phyloP scores from a whole-genome alignment of 2,113 vertebrate genomes.

The Xiphophorus hellerii region DNA sequence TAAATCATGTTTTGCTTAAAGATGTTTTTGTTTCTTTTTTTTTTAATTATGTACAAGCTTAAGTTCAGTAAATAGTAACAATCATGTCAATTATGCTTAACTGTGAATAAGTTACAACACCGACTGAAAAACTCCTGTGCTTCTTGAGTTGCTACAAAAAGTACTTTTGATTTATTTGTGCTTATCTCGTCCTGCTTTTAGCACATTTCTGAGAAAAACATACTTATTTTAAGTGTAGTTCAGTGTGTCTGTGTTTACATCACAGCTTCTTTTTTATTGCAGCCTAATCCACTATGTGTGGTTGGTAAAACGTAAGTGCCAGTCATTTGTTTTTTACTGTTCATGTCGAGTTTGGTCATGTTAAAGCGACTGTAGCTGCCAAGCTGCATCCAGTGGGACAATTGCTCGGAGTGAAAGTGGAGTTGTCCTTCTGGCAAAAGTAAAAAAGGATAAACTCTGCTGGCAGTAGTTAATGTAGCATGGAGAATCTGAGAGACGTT shows the following conservation, averaged over 20 bases:
- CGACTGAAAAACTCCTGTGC: too few species aligned
- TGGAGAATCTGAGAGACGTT: slow-evolving; percentile 42
- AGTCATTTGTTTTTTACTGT: slow-evolving; percentile 1
- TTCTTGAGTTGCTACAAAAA: too few species aligned
- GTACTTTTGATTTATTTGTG: too few species aligned
- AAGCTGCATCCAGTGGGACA: slow-evolving; percentile 34
- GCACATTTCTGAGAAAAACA: too few species aligned
- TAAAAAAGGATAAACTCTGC: slow-evolving; percentile 24
- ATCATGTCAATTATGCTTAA: too few species aligned
- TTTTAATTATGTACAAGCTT: too few species aligned
- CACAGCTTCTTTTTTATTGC: slow-evolving; percentile 9
- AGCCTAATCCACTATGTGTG: slow-evolving; percentile 5
- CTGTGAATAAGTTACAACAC: too few species aligned
- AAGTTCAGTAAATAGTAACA: not conserved
- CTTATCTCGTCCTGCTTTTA: too few species aligned
- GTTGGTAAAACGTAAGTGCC: slow-evolving; percentile 7
- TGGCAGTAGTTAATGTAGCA: slow-evolving; percentile 60
- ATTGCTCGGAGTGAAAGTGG: slow-evolving; percentile 23
- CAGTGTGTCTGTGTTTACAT: slow-evolving; percentile 18
- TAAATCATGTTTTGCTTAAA: too few species aligned
- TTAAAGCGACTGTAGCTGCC: slow-evolving; percentile 37
- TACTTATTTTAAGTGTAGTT: too few species aligned
- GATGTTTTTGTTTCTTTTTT: too few species aligned
- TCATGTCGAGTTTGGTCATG: slow-evolving; percentile 37
- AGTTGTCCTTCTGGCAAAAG: slow-evolving; percentile 39